Evolutionary conservation across 2,888 invertebrate genomes (phyloP), one percentile per base, ranked within the genome.

Genomic region (Cyaniris semiargus): DNA sequence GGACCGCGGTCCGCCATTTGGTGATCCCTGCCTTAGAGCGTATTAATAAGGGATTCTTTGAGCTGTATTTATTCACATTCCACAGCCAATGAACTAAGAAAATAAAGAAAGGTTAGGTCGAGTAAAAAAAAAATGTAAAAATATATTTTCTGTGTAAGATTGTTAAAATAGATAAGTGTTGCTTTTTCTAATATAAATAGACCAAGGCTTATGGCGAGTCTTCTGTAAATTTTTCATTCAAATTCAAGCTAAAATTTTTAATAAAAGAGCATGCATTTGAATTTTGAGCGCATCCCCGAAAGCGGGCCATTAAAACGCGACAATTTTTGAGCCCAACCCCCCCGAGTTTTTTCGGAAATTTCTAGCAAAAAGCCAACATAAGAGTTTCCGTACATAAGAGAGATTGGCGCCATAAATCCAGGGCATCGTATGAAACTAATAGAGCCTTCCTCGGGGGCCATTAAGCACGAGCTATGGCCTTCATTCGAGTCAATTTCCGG

Each of bases 401-500:
- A 77, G 58, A 71, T 71, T 88, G 85, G 87, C 82, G 78, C 80
- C 84, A 88, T 90, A 90, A 90, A 89, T 90, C 85, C 83, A 80
- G 83, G 80, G 81, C 82, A 84, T 84, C 85, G 84, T 85, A 87
- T 82, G 83, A 84, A 86, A 86, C 89, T 90, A 89, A 90, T 87
- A 89, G 86, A 88, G 85, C 84, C 85, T 85, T 89, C 86, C 86
- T 86, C 81, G 81, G 84, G 84, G 85, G 80, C 86, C 87, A 88
- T 90, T 89, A 89, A 87, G 84, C 85, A 84, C 80, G 82, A 84
- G 83, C 83, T 83, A 85, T 81, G 83, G 85, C 81, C 81, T 80
- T 83, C 82, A 79, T 80, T 79, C 81, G 79, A 83, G 81, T 83
- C 84, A 84, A 84, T 85, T 83, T 83, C 81, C 83, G 81, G 80